These are phyloP conservation scores for Asarcornis scutulata DNA, from an alignment of 2,113 vertebrate species.

Conservation along the genomic window DNA sequence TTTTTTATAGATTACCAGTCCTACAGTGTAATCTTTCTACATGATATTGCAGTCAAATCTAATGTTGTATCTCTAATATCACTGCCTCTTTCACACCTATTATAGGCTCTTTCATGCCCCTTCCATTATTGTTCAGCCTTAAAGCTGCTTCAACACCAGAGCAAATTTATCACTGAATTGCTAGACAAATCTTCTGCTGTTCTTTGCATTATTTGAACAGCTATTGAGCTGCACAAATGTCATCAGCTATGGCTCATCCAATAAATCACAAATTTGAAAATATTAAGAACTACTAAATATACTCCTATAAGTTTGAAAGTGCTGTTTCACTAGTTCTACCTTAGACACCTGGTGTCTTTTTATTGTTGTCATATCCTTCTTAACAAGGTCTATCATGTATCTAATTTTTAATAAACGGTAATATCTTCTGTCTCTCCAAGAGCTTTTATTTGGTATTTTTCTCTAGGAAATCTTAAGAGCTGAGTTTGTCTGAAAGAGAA, in stretches of 20 bases:
- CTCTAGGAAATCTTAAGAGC: not conserved
- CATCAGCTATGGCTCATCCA: not conserved
- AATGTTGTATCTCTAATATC: constrained; percentile 14
- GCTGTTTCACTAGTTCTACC: not conserved
- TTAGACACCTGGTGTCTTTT: not conserved
- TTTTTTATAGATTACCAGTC: constrained; percentile 31
- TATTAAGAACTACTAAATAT: constrained; percentile 24
- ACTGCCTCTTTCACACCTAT: constrained; percentile 11
- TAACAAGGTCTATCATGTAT: not conserved
- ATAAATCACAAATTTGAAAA: constrained; percentile 23
- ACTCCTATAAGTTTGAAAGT: not conserved
- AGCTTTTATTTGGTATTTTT: not conserved
- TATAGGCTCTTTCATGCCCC: not conserved
- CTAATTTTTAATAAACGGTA: not conserved
- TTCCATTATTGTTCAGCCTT: constrained; percentile 21
- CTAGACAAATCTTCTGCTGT: constrained; percentile 1
- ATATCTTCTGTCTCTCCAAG: not conserved
- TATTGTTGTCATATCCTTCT: not conserved
- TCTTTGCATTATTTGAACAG: constrained; percentile 16
- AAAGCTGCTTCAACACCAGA: not conserved
- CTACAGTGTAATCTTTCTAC: constrained; percentile 26
- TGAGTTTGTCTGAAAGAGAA: not conserved
- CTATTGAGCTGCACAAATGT: constrained; percentile 25
- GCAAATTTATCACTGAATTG: constrained; percentile 14
- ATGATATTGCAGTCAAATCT: constrained; percentile 19